Evolutionary conservation across 2,888 invertebrate species (phyloP), one percentile per base, ranked within the genome.

Genomic region (Nephrotoma guestfalica): DNA sequence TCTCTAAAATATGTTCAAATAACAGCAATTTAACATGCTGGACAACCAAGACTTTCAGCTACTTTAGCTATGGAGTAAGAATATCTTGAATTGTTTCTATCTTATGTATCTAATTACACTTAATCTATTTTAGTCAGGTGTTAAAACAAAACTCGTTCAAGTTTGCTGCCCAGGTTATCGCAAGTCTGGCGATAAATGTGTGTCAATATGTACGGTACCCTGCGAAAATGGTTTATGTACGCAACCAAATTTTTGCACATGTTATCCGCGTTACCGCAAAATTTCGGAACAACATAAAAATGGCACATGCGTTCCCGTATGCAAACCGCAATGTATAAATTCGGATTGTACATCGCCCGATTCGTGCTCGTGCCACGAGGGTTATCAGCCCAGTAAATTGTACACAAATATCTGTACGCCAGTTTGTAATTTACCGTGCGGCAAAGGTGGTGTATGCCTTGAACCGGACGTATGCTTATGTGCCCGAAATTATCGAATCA

Each of bases 391-490:
- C 4, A 6, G n/a, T 86, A 9, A 30, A 30, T 40, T 1, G 15
- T 4, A 45, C 0, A 0, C 40, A 2, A 86, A 86, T 4, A 11
- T 71, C n/a, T 87, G 87, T 71, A 45, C 86, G 41, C 87, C 87
- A 30, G 41, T 51, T 41, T 87, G 87, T 47, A 84, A 71, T 47
- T 71, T 86, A 85, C 5, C 91, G 91, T 87, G 85, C 85, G 84
- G 84, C 15, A 85, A 45, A 40, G 87, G 87, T 42, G 86, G 45
- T 41, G 86, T 83, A 71, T 86, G 83, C 15, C 71, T 45, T 11
- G 85, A 15, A 9, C 87, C 87, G 11, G 45, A 87, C 30, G 43
- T 45, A 47, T 86, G 86, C 47, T 7, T 30, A n/a, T 86, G 86
- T 11, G 9, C 7, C 1, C 30, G 9, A 7, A 71, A 71, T 9